Evolutionary conservation across 2,797 vertebrate species (phyloP), one percentile per base, ranked within the genome.

Genomic region (Chaunax sp.): DNA sequence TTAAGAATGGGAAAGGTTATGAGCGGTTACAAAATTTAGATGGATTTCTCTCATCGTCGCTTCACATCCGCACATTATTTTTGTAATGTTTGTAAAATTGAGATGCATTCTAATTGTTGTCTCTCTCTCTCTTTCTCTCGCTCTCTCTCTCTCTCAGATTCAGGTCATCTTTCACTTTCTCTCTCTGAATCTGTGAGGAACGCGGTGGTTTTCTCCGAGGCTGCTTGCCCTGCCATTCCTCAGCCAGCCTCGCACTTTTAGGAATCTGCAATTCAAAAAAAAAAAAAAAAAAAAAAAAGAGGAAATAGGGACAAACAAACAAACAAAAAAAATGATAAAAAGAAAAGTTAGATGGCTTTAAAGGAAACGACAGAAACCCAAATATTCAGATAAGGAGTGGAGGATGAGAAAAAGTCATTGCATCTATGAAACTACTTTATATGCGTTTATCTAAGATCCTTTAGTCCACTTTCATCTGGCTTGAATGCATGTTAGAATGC

Each of bases 201-300:
- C 81, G 43, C 60, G 88, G 86, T 82, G 87, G 89, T 85, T 88
- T 87, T 84, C 84, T 93, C 94, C 78, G 78, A 88, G 93, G 94
- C 91, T 92, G 94, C 95, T 95, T 95, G 93, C 95, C 95, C 94
- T 92, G 90, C 91, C 89, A 92, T 91, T 94, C 95, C 91, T 92
- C 94, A 89, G 89, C 90, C 93, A 91, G 92, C 89, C 90, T 93
- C 91, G 87, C 90, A 84, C 93, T 95, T 95, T 95, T 98, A 99
- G 95, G 96, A 95, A 97, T 97, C 98, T 99, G 96, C 79, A 95
- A 95, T 89, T 93, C 72, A 92, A 92, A 89, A 93, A 80, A 87
- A 91, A 86, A 40, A 81, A 91, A 86, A 40, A 81, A 3, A 51
- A 14, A 11, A 45, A 50, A 84, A 68, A 79, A 74, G n/a, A 80